Conservation (phyloP, 2,888 invertebrate genomes). For the Danaus chrysippus region DNA sequence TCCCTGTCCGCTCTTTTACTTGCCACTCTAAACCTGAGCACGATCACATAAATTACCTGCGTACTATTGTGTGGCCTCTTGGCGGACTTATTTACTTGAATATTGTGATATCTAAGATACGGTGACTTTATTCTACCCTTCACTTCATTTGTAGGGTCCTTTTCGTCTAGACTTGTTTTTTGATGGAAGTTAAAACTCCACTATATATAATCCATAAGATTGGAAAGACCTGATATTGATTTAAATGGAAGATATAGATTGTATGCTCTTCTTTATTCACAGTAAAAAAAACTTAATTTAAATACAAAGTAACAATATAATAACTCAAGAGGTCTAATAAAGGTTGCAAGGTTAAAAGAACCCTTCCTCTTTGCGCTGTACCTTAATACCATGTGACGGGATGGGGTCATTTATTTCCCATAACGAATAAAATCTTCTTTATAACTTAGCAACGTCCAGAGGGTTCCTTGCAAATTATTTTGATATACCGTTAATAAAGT, state of each 20-base stretch:
- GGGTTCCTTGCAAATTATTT: conserved; percentile 1
- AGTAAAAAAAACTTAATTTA: too few relatives aligned
- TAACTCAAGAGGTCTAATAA: background rate
- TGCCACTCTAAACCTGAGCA: conserved; percentile 52
- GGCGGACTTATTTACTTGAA: conserved; percentile 70
- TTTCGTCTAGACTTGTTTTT: conserved; percentile 43
- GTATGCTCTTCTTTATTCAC: too few relatives aligned
- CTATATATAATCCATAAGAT: background rate
- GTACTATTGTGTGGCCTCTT: conserved; percentile 66
- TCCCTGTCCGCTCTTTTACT: conserved; percentile 29
- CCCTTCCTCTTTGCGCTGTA: background rate
- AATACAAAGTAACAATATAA: too few relatives aligned
- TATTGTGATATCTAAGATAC: conserved; percentile 38
- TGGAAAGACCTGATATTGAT: too few relatives aligned
- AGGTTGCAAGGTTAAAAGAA: background rate
- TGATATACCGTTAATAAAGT: background rate
- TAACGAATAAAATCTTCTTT: conserved; percentile 43
- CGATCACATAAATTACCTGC: conserved; percentile 67
- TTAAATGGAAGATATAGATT: too few relatives aligned
- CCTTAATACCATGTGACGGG: conserved; percentile 8
- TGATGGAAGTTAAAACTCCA: conserved; percentile 34
- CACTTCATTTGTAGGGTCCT: conserved; percentile 24
- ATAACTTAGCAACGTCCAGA: conserved; percentile 15
- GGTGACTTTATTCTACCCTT: conserved; percentile 10
- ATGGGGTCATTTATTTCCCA: conserved; percentile 39